Percentiles rank a stretch among this genome's conserved stretches.
Evolutionary conservation across 23 tunicate species (phyloP).

Genomic region (Aplidium turbinatum): DNA sequence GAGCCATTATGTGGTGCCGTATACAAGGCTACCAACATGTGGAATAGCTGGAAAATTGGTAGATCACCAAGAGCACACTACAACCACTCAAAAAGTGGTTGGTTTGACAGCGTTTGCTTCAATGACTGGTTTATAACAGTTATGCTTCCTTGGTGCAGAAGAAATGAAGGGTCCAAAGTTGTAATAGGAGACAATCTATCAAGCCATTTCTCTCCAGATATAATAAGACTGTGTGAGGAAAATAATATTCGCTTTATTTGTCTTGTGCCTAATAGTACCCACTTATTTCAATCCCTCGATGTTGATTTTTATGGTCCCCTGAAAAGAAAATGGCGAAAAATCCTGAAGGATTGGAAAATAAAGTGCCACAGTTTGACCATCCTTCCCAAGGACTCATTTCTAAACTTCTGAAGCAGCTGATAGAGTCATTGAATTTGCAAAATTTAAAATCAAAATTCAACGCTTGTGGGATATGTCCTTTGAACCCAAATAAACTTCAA

Average conservation of each 20-base stretch:
- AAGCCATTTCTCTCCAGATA: not conserved
- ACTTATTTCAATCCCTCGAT: conserved; percentile 13
- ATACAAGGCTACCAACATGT: not conserved
- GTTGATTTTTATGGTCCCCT: not conserved
- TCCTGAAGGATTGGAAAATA: conserved; percentile 1
- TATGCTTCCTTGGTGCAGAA: not conserved
- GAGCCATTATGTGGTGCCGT: not conserved
- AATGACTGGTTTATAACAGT: not conserved
- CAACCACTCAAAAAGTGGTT: not conserved
- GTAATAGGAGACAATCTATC: not conserved
- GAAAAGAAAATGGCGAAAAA: not conserved
- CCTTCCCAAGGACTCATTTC: conserved; percentile 5
- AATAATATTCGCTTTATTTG: not conserved
- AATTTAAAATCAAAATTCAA: not conserved
- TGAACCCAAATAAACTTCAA: not conserved
- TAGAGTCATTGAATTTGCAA: not conserved
- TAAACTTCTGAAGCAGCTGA: not conserved
- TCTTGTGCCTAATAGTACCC: not conserved
- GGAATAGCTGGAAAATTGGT: not conserved
- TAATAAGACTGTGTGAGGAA: not conserved
- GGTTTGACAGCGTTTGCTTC: not conserved
- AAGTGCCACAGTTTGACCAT: not conserved
- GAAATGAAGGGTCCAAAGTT: not conserved
- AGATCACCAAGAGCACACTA: not conserved
- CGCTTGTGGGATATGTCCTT: not conserved